Evolutionary conservation across 2,113 vertebrate species (phyloP), one percentile per base, ranked within the genome.

Genomic region (Cromileptes altivelis): DNA sequence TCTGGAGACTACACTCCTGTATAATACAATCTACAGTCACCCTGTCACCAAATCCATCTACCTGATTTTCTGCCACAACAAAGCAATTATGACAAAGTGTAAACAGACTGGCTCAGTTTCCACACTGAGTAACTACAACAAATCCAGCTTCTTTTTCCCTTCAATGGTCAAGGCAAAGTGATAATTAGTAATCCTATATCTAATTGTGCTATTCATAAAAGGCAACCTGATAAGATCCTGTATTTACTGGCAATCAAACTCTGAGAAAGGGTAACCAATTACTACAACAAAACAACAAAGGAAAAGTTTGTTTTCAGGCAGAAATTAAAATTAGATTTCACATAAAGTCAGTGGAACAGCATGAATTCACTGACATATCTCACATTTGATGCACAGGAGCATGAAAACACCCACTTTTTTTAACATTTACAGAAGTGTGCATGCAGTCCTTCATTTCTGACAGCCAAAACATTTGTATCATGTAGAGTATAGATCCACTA

Each of bases 131-230:
- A 91, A 90, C 93, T 92, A 94, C 93, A 92, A 93, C 92, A 94
- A 93, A 91, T 69, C 25, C 78, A 62, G 73, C 74, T 70, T 78
- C 85, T 90, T 88, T 61, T 69, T 76, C 81, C 30, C 52, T 77
- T 91, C 80, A 83, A 77, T 92, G 78, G 88, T 91, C 75, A 78
- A 68, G 53, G 87, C 86, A 88, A 94, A 89, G 80, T 88, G 84
- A 91, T 93, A 89, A 95, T 89, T 92, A 93, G 94, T 95, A 95
- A 95, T 94, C 87, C 90, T 93, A 95, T 92, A 93, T 94, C 86
- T 91, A 92, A 94, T 93, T 95, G 94, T 95, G 78, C 88, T 58
- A 75, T 89, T 91, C 84, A 91, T 81, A 80, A 88, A 86, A 65
- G 79, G 92, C 93, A 94, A 93, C 92, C 92, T 80, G 90, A 92